These are phyloP conservation scores for Lycaon pictus DNA, from an alignment of 2,113 vertebrate species.

Conservation along the genomic window DNA sequence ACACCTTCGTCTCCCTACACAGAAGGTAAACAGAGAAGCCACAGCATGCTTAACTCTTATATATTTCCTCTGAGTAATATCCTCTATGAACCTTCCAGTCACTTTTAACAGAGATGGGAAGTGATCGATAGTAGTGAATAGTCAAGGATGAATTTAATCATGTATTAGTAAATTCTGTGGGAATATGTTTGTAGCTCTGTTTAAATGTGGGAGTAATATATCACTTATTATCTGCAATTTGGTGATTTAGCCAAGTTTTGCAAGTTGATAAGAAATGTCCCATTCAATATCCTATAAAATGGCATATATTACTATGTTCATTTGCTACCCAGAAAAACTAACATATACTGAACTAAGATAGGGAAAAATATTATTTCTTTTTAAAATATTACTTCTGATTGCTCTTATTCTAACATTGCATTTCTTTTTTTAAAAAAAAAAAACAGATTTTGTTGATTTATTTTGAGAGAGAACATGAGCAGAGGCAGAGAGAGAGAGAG, in stretches of 20 bases:
- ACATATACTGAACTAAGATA: background rate
- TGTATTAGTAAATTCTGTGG: background rate
- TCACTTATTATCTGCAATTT: background rate
- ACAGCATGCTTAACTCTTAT: background rate
- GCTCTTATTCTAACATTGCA: background rate
- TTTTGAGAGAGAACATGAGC: background rate
- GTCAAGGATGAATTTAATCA: background rate
- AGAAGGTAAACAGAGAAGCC: background rate
- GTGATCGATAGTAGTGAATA: background rate
- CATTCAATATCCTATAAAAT: background rate
- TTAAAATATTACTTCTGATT: background rate
- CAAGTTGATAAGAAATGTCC: background rate
- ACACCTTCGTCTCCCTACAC: fast-evolving
- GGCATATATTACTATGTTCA: background rate
- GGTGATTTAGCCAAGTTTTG: background rate
- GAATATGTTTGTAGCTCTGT: background rate
- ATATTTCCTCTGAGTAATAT: background rate
- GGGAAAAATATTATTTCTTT: background rate
- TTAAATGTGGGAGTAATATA: background rate
- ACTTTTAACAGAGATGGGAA: background rate
- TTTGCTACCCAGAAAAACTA: background rate
- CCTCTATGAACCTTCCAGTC: background rate
- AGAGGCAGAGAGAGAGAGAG: background rate
- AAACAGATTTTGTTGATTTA: background rate
- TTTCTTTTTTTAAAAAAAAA: background rate